Percentiles rank a stretch among this genome's conserved stretches.
Conservation (phyloP, 2,113 vertebrate species). For the Psilopsiagon aymara region DNA sequence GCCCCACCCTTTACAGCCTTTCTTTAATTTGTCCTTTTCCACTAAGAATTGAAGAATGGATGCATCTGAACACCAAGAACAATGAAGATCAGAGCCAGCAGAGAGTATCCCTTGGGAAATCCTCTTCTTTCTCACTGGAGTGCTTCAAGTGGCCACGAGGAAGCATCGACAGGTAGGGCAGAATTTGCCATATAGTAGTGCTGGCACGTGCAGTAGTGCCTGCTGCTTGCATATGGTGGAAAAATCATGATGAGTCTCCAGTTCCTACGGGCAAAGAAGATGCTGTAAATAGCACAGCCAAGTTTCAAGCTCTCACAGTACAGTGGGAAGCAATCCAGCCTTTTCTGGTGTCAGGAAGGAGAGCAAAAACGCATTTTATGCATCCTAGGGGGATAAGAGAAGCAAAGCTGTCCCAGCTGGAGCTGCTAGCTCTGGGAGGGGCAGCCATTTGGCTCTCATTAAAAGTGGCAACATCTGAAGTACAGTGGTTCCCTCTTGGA, state of each 20-base stretch:
- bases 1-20: neutral
- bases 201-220: neutral
- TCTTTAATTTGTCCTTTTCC: constrained; percentile 24
- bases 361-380: constrained; percentile 8
- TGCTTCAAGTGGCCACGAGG: neutral
- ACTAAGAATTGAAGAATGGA: neutral
- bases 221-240: neutral
- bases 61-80: neutral
- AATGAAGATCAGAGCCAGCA: neutral
- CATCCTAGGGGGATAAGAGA: constrained; percentile 17
- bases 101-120: neutral
- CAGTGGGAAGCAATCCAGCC: constrained; percentile 42
- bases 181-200: neutral
- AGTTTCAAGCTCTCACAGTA: constrained; percentile 51
- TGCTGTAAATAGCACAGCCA: constrained; percentile 51
- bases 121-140: neutral
- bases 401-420: constrained; percentile 45
- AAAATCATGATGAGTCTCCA: neutral
- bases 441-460: neutral
- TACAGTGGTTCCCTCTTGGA: neutral
- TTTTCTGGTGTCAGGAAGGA: constrained; percentile 50
- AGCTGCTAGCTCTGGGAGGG: neutral
- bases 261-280: neutral
- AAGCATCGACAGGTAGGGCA: neutral
- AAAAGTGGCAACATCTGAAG: neutral